Conservation (phyloP, 64 coral and sea anemone species). For the Montipora efflorescens region DNA sequence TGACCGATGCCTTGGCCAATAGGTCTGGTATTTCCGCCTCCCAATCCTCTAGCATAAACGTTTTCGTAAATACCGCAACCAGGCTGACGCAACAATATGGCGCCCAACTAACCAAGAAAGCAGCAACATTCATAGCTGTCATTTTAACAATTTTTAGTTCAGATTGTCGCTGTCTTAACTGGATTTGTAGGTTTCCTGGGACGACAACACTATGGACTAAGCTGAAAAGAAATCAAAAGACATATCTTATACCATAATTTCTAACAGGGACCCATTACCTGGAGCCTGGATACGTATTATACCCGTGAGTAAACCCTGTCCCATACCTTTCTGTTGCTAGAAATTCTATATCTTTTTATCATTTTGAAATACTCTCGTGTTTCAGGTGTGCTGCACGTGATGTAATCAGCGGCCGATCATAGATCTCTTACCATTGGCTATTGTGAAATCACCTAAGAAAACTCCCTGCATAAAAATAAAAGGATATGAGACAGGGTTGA, state of each 20-base stretch:
- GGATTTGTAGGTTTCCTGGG: slow-evolving; percentile 22
- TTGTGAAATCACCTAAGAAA: too few relatives aligned
- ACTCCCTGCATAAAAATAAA: too few relatives aligned
- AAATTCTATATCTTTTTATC: too few relatives aligned
- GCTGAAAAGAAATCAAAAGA: background rate
- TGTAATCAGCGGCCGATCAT: too few relatives aligned
- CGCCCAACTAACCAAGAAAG: slow-evolving; percentile 76
- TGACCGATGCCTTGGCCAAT: slow-evolving; percentile 60
- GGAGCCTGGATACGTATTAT: too few relatives aligned
- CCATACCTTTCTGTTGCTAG: too few relatives aligned
- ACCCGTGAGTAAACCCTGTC: too few relatives aligned
- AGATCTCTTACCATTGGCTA: too few relatives aligned
- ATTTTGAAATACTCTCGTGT: too few relatives aligned
- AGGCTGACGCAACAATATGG: slow-evolving; percentile 83
- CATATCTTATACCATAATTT: background rate
- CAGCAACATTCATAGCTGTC: slow-evolving; percentile 8
- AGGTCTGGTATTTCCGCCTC: slow-evolving; percentile 53
- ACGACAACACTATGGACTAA: slow-evolving; percentile 9
- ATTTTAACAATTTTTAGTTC: slow-evolving; percentile 43
- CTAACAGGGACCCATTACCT: too few relatives aligned
- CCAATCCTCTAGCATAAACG: background rate
- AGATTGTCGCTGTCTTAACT: background rate
- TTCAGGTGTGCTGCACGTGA: too few relatives aligned
- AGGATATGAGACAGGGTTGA: too few relatives aligned
- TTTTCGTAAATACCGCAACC: slow-evolving; percentile 24